Evolutionary conservation across 1,140 invertebrate genomes (phyloP).

Genomic region (Heliothis subflexa): DNA sequence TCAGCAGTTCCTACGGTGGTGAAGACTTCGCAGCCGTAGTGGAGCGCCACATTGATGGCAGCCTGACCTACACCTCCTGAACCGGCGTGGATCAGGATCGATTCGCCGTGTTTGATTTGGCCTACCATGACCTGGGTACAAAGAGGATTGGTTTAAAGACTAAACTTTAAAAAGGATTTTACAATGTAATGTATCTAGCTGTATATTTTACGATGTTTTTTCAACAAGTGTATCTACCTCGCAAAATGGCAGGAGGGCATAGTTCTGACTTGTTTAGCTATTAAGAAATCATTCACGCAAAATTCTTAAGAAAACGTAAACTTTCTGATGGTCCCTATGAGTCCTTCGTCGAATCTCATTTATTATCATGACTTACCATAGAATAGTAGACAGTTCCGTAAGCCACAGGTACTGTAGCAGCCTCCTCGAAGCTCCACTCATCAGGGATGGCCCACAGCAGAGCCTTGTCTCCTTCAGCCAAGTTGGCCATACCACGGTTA

Average conservation of each 20-base stretch:
- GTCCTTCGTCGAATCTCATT: neutral
- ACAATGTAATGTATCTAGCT: no score
- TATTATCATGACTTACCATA: slow-evolving; percentile 82
- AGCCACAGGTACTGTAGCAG: slow-evolving; percentile 94
- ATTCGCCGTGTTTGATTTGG: slow-evolving; percentile 89
- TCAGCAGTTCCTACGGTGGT: slow-evolving; percentile 91
- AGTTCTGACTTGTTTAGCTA: no score
- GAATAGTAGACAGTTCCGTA: slow-evolving; percentile 95
- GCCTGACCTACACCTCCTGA: slow-evolving; percentile 96
- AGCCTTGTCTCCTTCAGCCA: slow-evolving; percentile 87
- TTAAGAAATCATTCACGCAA: no score
- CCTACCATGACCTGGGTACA: slow-evolving; percentile 85
- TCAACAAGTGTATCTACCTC: no score
- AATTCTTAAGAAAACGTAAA: no score
- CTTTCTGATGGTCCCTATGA: no score
- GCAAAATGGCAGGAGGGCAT: no score
- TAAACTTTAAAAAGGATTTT: neutral
- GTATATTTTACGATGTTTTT: no score
- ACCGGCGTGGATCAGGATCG: slow-evolving; percentile 95
- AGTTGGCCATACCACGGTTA: slow-evolving; percentile 87
- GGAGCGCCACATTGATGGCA: slow-evolving; percentile 92
- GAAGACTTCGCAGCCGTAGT: slow-evolving; percentile 90
- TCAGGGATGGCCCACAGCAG: slow-evolving; percentile 93
- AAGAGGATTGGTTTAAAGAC: neutral
- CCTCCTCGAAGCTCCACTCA: slow-evolving; percentile 94